Base-by-base conservation (phyloP, 2,888 invertebrate species). In the Sinopyrophorus schimmeli region DNA sequence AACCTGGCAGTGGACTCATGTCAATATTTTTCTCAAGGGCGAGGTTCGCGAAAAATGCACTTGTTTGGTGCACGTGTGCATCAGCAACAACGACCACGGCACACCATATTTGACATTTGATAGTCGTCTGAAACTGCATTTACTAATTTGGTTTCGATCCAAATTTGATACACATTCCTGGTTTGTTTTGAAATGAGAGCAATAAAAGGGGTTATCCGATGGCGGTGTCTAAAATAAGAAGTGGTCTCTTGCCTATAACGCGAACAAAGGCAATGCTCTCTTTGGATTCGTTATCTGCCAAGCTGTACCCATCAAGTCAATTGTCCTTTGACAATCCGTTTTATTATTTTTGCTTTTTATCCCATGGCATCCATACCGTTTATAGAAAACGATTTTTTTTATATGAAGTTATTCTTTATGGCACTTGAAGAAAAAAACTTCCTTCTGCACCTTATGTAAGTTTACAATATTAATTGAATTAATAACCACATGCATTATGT, bases 121-220 rank as follows among this genome's bases (percentile, higher is more conserved):
- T 69, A 70, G 67, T 60, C 65, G 68, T 61, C 66, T 64, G 66
- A 68, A 68, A 65, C 67, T 63, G 66, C 69, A 68, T 70, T 68
- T 71, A 71, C 71, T 69, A 71, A 71, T 72, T 71, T 72, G 72
- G 72, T 66, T 68, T 72, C 71, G 63, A 70, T 61, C 70, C 71
- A 70, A 72, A 70, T 71, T 70, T 66, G 72, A 68, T 70, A 69
- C 68, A 69, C 67, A 71, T 71, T 68, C 70, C 67, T 51, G 62
- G 60, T 68, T 67, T 67, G 69, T 68, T 58, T 63, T 63, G 63
- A 67, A 67, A 66, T 60, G 63, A 64, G 66, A 64, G 63, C 64
- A 68, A 68, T 65, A 68, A 70, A 67, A 68, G 69, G n/a, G 67
- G 66, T 61, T 63, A 59, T 61, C 60, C 53, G 58, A 57, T 59